Percentiles rank a stretch among this genome's conserved stretches.
These are phyloP conservation scores for Agelas oroides DNA, from an alignment of 37 sponge, comb jelly and placozoan species.

Conservation along the genomic window DNA sequence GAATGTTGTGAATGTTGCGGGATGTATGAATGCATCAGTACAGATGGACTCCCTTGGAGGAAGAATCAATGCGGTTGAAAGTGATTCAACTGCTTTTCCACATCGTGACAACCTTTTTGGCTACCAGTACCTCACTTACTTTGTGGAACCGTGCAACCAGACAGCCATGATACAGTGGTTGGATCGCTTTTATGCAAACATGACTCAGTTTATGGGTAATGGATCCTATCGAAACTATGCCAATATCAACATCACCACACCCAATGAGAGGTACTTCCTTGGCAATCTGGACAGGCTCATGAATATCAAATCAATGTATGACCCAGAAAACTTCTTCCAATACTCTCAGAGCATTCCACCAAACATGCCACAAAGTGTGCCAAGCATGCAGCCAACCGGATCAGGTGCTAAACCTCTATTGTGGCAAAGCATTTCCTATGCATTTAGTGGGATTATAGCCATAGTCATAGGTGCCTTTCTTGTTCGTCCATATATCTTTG, in stretches of 20 bases:
- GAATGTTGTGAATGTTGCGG: background rate
- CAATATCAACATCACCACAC: background rate
- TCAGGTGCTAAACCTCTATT: background rate
- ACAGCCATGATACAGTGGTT: background rate
- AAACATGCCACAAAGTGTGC: background rate
- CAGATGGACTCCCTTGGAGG: slow-evolving; percentile 10
- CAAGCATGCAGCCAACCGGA: background rate
- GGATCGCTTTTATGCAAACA: background rate
- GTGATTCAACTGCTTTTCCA: background rate
- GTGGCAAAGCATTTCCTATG: background rate
- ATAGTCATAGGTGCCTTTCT: background rate
- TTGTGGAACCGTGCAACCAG: background rate
- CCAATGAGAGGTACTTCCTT: background rate
- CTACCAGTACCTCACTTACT: slow-evolving; percentile 3
- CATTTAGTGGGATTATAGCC: background rate
- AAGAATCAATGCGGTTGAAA: background rate
- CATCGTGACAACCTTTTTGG: slow-evolving; percentile 6
- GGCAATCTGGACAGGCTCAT: background rate
- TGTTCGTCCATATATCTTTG: background rate
- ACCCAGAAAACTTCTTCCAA: background rate
- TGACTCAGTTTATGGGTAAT: background rate
- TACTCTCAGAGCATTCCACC: background rate
- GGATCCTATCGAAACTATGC: slow-evolving; percentile 1
- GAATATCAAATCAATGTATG: background rate
- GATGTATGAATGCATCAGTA: background rate